Conservation (phyloP, 2,888 invertebrate genomes). For the Macroteleia sp. region DNA sequence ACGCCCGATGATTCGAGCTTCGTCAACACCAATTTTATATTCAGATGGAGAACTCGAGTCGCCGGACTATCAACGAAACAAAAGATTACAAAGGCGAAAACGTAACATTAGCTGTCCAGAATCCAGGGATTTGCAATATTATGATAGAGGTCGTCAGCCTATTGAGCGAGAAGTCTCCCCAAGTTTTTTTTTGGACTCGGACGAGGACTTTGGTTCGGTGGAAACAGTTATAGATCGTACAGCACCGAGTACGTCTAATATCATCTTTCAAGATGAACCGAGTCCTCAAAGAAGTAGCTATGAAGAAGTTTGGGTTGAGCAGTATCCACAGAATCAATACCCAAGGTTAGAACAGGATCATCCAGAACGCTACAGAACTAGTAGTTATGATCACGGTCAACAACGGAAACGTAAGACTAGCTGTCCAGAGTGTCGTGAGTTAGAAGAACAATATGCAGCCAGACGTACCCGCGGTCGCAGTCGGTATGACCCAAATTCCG, state of each 20-base stretch:
- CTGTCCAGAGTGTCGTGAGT: slow-evolving; percentile 75
- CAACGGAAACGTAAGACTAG: slow-evolving; percentile 72
- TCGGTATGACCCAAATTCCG: slow-evolving; percentile 20
- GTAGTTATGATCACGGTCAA: slow-evolving; percentile 18
- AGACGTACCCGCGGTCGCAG: slow-evolving; percentile 37
- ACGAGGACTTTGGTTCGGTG: slow-evolving; percentile 80
- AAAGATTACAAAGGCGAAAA: slow-evolving; percentile 71
- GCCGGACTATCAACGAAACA: slow-evolving; percentile 60
- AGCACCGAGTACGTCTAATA: background rate
- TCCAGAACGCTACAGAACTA: background rate
- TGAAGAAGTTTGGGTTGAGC: slow-evolving; percentile 29
- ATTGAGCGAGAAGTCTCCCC: slow-evolving; percentile 38
- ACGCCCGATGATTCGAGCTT: slow-evolving; percentile 75
- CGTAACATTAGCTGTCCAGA: slow-evolving; percentile 78
- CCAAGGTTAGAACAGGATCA: slow-evolving; percentile 15
- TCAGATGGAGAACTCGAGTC: slow-evolving; percentile 72
- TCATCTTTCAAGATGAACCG: background rate
- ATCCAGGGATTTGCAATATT: slow-evolving; percentile 65
- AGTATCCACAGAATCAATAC: slow-evolving; percentile 8
- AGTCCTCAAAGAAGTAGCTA: slow-evolving; percentile 38
- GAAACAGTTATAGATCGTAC: slow-evolving; percentile 76
- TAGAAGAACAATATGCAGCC: slow-evolving; percentile 48
- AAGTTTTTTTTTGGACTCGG: slow-evolving; percentile 72
- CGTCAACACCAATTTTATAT: slow-evolving; percentile 78
- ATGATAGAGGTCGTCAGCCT: slow-evolving; percentile 11